Base-by-base conservation (phyloP, 2,797 vertebrate genomes). In the Schizopygopsis pylzovi region DNA sequence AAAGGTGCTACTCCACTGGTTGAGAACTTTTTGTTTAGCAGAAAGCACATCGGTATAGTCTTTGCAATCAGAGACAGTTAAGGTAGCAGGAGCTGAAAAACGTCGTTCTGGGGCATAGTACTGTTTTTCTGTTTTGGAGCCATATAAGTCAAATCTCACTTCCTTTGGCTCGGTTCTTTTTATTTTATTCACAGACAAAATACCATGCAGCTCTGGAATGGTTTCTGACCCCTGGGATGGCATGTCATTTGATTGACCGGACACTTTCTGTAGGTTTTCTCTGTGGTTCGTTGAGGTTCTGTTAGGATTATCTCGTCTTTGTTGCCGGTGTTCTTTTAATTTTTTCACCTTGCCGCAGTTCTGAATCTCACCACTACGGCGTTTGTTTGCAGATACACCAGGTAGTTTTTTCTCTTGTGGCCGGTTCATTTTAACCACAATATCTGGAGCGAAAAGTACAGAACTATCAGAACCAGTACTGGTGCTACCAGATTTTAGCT, bases 11-110 rank as follows among this genome's bases (percentile, higher is more conserved):
- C 76, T 67, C 89, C 89, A 90, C 13, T 87, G 39, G 25, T 65
- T 75, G 20, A 79, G 88, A 45, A 90, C 87, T 65, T 90, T 90
- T 71, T 88, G 80, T 71, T 84, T 88, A 2, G 89, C 89, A 12
- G 89, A 85, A 68, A 37, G 47, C 22, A 1, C 4, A 22, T 39
- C 72, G 0, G 22, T 52, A 75, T 85, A 81, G 47, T 18, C 82
- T 6, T 3, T 78, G 37, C 6, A 4, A 28, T 61, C 7, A 9
- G 76, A 72, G 25, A 89, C 1, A 0, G 71, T 85, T 28, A 87
- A 8, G 3, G 78, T 33, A 56, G 37, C 25, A 20, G 89, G 87
- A 5, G 77, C 87, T 2, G 76, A 47, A 6, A 54, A 78, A 1
- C 3, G 61, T 1, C 70, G 79, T 1, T 16, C 25, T 6, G 1